Evolutionary conservation across 2,113 vertebrate genomes (phyloP), one percentile per base, ranked within the genome.

Genomic region (Alosa alosa): DNA sequence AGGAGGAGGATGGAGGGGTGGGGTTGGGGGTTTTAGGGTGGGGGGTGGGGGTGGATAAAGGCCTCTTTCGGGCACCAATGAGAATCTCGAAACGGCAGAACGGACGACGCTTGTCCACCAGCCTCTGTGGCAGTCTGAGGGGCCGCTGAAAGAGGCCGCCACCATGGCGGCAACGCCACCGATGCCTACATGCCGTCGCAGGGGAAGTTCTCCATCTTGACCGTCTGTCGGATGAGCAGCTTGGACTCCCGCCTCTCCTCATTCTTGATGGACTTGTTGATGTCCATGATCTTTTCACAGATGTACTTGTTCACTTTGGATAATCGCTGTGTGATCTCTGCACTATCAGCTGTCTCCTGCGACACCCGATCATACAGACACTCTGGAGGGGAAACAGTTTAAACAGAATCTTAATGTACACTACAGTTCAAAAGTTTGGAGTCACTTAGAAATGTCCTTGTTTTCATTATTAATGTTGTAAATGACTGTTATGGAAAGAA

Each of bases 281-380:
- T 99, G 95, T 99, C 98, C 98, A 99, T 99, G 90, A 99, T 99
- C 95, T 99, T 99, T 95, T 99, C 98, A 95, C 98, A 99, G 96
- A 99, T 99, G 96, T 99, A 99, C 94, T 99, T 99, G 97, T 99
- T 99, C 96, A 99, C 98, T 97, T 99, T 99, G 96, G 98, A 99
- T 95, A 99, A 96, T 96, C 98, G 96, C 95, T 99, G 98, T 90
- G 98, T 98, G 93, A 99, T 99, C 95, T 99, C 98, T 55, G 97
- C 97, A 93, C 98, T 98, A 92, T 99, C 98, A 90, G 97, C 97
- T 55, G 98, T 99, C 96, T 99, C 98, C 95, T 99, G 98, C 94
- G 98, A 98, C 95, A 99, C 98, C 93, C 98, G 95, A 96, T 99
- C 98, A 90, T 99, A 99, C 91, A 99, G 96, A 96, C 98, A 99